These are phyloP conservation scores for Invenusta paracnida DNA, from an alignment of 2,888 invertebrate genomes.

Conservation along the genomic window DNA sequence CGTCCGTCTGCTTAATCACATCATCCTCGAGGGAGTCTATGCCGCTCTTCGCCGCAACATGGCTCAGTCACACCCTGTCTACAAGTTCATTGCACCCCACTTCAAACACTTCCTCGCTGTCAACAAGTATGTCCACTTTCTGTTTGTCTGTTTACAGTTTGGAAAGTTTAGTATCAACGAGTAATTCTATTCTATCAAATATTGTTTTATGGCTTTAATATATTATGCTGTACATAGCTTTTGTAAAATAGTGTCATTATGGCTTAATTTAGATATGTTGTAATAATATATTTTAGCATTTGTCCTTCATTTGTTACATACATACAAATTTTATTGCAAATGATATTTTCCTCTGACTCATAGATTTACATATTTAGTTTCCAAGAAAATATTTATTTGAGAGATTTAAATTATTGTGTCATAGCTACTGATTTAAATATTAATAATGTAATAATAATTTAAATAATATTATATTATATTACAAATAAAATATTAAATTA, in stretches of 20 bases:
- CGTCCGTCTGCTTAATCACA: slow-evolving; percentile 50
- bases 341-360: too few species aligned
- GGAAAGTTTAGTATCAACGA: neutral
- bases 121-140: slow-evolving; percentile 55
- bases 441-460: too few species aligned
- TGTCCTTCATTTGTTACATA: too few species aligned
- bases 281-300: too few species aligned
- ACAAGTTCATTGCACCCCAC: slow-evolving; percentile 62
- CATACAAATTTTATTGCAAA: too few species aligned
- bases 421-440: too few species aligned
- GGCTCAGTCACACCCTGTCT: slow-evolving; percentile 62
- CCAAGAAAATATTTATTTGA: too few species aligned
- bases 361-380: too few species aligned
- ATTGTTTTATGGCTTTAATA: neutral
- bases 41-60: slow-evolving; percentile 61
- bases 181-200: neutral
- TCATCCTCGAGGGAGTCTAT: slow-evolving; percentile 62
- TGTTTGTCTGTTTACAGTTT: neutral
- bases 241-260: neutral
- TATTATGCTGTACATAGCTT: neutral
- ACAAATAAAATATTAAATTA: too few species aligned
- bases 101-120: slow-evolving; percentile 62
- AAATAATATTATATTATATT: too few species aligned
- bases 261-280: too few species aligned
- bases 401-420: too few species aligned